These are phyloP conservation scores for Callocephalon fimbriatum DNA, from an alignment of 2,113 vertebrate genomes.

Conservation along the genomic window DNA sequence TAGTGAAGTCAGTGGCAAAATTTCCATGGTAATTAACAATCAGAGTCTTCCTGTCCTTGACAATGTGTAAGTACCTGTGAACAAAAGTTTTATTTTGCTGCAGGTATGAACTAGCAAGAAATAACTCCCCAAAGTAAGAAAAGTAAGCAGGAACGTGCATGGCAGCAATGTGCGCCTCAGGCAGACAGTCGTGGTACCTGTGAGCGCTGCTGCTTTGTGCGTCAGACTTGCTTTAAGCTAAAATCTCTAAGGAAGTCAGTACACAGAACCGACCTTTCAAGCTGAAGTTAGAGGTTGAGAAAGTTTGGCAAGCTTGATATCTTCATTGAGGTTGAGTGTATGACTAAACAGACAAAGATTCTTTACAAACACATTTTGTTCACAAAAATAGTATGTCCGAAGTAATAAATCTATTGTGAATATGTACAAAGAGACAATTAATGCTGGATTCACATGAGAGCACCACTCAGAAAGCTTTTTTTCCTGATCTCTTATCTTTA, in stretches of 20 bases:
- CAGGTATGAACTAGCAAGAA: constrained; percentile 48
- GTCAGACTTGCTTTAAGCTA: neutral
- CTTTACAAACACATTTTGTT: neutral
- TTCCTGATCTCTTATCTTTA: constrained; percentile 43
- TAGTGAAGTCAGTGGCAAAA: neutral
- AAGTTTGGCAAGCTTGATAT: neutral
- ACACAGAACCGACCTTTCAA: neutral
- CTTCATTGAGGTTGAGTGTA: neutral
- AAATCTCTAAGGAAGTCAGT: neutral
- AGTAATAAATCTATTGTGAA: neutral
- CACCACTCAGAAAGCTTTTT: constrained; percentile 3
- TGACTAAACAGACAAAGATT: neutral
- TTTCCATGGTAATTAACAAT: neutral
- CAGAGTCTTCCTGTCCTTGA: neutral
- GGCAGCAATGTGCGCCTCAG: accelerated
- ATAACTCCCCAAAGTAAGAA: neutral
- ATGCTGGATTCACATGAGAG: neutral
- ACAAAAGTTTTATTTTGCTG: constrained; percentile 2
- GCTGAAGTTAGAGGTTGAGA: neutral
- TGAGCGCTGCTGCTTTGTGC: neutral
- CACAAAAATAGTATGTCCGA: neutral
- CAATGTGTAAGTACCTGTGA: neutral
- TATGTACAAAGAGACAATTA: constrained; percentile 8
- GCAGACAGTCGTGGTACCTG: neutral
- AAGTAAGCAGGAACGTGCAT: neutral